Percentiles rank a stretch among this genome's conserved stretches.
These are phyloP conservation scores for Fragum whitleyi DNA, from an alignment of 2,888 invertebrate genomes.

Conservation along the genomic window DNA sequence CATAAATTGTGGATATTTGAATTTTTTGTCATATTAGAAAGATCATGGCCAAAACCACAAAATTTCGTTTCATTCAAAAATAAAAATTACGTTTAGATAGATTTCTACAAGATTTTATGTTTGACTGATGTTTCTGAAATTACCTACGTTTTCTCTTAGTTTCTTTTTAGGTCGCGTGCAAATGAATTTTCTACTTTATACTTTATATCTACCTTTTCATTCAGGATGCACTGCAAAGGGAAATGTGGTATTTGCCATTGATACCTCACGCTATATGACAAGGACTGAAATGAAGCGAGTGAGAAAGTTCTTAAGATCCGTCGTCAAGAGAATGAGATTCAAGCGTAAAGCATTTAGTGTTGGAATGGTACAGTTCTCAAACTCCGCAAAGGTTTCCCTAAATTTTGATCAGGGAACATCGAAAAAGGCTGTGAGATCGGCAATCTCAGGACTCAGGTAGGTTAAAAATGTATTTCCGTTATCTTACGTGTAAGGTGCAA, in stretches of 20 bases:
- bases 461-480: not conserved
- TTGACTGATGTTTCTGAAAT: too few species aligned
- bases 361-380: constrained; percentile 78
- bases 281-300: constrained; percentile 73
- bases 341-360: constrained; percentile 74
- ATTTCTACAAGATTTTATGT: too few species aligned
- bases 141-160: too few species aligned
- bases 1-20: too few species aligned
- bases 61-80: too few species aligned
- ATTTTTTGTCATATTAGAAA: too few species aligned
- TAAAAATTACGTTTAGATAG: too few species aligned
- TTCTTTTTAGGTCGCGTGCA: too few species aligned
- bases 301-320: constrained; percentile 74
- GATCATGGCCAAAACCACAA: too few species aligned
- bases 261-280: constrained; percentile 80
- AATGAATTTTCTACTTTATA: too few species aligned
- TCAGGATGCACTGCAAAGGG: constrained; percentile 76
- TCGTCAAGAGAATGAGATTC: constrained; percentile 79
- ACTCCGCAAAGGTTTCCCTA: constrained; percentile 69
- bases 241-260: constrained; percentile 81
- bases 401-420: constrained; percentile 68
- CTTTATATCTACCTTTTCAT: not conserved
- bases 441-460: constrained; percentile 77
- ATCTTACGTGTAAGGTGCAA: too few species aligned
- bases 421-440: constrained; percentile 72